These are phyloP conservation scores for Pseudochaenichthys georgianus DNA, from an alignment of 2,797 vertebrate species.

Conservation along the genomic window DNA sequence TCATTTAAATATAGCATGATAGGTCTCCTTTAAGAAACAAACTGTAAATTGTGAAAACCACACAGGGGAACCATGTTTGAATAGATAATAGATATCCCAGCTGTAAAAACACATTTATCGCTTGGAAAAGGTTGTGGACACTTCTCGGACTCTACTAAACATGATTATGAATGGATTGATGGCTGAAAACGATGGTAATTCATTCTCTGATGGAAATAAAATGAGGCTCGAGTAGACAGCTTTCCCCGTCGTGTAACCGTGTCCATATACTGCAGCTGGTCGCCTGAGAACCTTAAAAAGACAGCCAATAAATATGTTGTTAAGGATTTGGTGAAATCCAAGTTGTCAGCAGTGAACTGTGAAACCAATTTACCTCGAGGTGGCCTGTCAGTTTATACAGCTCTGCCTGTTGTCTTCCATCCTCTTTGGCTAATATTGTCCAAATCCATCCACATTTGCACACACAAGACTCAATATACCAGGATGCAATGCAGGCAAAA, in stretches of 20 bases:
- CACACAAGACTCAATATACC: neutral
- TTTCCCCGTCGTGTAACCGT: conserved; percentile 32
- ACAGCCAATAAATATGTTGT: conserved; percentile 40
- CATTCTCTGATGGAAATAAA: conserved; percentile 40
- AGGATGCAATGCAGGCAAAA: neutral
- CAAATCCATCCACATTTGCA: conserved; percentile 9
- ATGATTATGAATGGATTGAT: conserved; percentile 50
- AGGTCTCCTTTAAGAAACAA: conserved; percentile 55
- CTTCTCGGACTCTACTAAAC: conserved; percentile 32
- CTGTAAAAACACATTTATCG: conserved; percentile 61
- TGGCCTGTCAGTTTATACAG: conserved; percentile 24
- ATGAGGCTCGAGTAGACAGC: conserved; percentile 37
- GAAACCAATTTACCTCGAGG: conserved; percentile 43
- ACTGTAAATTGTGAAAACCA: conserved; percentile 36
- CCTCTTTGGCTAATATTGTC: neutral
- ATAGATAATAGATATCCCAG: conserved; percentile 61
- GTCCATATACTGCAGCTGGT: conserved; percentile 36
- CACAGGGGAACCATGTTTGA: conserved; percentile 3
- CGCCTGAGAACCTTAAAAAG: conserved; percentile 42
- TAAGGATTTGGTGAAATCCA: conserved; percentile 28
- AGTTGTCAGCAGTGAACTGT: conserved; percentile 41
- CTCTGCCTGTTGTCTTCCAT: conserved; percentile 14
- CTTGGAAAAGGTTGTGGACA: conserved; percentile 45
- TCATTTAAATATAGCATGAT: no score
- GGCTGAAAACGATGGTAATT: conserved; percentile 35